These are phyloP conservation scores for Drosophila nebulosa DNA, from an alignment of 1,140 invertebrate species.

Conservation along the genomic window DNA sequence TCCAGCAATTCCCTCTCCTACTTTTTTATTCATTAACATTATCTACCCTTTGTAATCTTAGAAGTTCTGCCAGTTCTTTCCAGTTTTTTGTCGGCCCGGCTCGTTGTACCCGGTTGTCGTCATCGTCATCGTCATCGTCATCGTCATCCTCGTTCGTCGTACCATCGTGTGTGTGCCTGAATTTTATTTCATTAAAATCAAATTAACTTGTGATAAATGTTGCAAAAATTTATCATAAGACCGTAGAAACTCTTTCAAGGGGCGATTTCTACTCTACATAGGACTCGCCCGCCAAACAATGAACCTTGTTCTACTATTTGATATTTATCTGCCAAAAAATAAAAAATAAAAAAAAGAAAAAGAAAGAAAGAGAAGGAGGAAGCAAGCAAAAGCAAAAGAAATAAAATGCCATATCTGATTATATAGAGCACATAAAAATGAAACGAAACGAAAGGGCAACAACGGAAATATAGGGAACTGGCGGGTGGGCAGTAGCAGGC, in stretches of 20 bases:
- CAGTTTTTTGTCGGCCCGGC: conserved; percentile 55
- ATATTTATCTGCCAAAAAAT: conserved; percentile 66
- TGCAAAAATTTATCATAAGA: conserved; percentile 72
- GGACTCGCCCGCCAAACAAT: conserved; percentile 50
- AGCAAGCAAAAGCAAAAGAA: conserved; percentile 28
- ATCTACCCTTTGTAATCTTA: conserved; percentile 74
- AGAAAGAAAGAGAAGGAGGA: not conserved
- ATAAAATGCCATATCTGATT: conserved; percentile 77
- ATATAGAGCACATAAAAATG: conserved; percentile 63
- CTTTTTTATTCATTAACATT: conserved; percentile 69
- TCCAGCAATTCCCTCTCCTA: not conserved
- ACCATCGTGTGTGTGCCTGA: conserved; percentile 31
- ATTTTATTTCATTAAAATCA: conserved; percentile 80
- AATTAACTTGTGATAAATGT: conserved; percentile 80
- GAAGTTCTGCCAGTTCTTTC: conserved; percentile 40
- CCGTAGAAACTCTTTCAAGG: conserved; percentile 4
- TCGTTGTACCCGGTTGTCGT: not conserved
- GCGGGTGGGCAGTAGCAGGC: conserved; percentile 6
- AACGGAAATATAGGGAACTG: conserved; percentile 29
- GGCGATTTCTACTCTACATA: not conserved
- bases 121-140: not conserved
- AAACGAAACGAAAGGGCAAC: conserved; percentile 30
- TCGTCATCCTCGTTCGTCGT: not conserved
- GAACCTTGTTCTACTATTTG: conserved; percentile 68
- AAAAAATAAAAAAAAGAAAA: not conserved